Base-by-base conservation (phyloP, 2,113 vertebrate species). In the Myrmecobius fasciatus region DNA sequence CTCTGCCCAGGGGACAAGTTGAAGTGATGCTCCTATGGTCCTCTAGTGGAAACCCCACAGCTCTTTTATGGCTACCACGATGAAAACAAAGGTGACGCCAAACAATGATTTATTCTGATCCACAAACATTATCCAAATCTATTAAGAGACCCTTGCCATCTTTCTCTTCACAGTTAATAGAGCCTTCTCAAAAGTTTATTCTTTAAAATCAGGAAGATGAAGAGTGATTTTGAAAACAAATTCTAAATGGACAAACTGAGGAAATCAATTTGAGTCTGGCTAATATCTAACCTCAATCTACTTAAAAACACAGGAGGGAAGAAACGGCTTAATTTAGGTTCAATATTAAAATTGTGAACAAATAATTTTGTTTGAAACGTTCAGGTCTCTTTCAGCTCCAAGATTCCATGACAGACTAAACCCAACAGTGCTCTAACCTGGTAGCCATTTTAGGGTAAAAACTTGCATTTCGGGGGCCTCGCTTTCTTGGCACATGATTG, bases 371-470 rank as follows among this genome's bases (percentile, higher is more conserved):
- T 75, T 91, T 94, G 89, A 95, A 97, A 94, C 17, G 28, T 67
- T 67, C 31, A 67, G 31, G 60, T 36, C 31, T 36, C 31, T 67
- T 67, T 36, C 31, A 36, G 11, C 31, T 67, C 28, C 22, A 36
- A 67, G 60, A 67, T 67, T 67, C 28, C 31, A 67, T 67, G 31
- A n/a, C n/a, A n/a, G n/a, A n/a, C 89, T 94, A 92, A 94, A 96
- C 52, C 49, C 93, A 47, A 94, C 91, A 96, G 52, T 96, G 75
- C 53, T 94, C 89, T 97, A 94, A 92, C 94, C 53, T 98, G 97
- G 98, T 98, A 98, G 97, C 98, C 98, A 98, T 98, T 98, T 99
- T 98, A 98, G 98, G 98, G 98, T 96, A 98, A 98, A 75, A 98
- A 98, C 97, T 94, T 96, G 93, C 95, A 98, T 98, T 98, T 98